Base-by-base conservation (phyloP, 23 tunicate genomes). In the Styela plicata region DNA sequence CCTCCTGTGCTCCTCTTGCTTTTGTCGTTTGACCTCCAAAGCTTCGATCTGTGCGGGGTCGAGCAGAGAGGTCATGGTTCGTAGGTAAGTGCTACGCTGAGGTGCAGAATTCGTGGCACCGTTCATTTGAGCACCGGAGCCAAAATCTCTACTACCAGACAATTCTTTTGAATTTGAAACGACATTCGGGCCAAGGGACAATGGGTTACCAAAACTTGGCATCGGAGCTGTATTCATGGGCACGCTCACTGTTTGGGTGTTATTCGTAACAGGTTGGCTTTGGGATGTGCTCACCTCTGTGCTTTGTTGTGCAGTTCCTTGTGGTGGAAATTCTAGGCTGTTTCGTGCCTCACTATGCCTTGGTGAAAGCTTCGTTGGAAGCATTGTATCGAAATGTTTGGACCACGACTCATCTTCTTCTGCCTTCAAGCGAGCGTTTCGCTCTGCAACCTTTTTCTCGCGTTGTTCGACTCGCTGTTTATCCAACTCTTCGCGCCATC, bases 31-130 rank as follows among this genome's bases (percentile, higher is more conserved):
- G 53, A 93, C 32, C 37, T 86, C 89, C 53, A 93, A 70, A 2
- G 98, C 98, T 10, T 93, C 98, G 2, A 88, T 74, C 63, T 93
- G 89, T 10, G 98, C 91, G 1, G 98, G 98, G 37, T 93, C 98
- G 13, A 93, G 84, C 52, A 93, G 52, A 10, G 98, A 81, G 5
- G 93, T 93, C 98, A 93, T 93, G 16, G 90, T 84, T 33, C 98
- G 89, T 7, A 93, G 86, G 82, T 93, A 57, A 64, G 37, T 93
- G 63, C 32, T 37, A n/a, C 79, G 84, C 16, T 76, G 82, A 17
- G 83, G 74, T 28, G 52, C 76, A 26, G 26, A 23, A 34, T 64
- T 65, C 3, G 52, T 63, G 27, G 17, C 26, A 7, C 63, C 7
- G 7, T 30, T 73, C 25, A 13, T 44, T 13, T 7, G 57, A 7